Conservation (phyloP, 2,888 invertebrate species). For the Parnassius glacialis region DNA sequence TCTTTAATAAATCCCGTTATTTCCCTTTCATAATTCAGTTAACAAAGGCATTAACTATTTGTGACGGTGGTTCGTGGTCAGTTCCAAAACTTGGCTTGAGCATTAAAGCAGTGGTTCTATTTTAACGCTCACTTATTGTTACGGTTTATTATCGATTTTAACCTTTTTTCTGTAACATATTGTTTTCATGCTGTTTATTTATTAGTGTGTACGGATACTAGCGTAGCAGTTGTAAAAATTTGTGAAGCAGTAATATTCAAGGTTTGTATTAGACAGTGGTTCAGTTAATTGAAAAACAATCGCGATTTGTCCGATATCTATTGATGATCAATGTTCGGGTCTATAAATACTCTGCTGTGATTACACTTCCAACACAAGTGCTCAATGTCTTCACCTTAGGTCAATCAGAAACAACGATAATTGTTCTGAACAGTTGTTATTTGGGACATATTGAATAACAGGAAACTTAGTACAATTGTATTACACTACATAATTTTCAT, state of each 20-base stretch:
- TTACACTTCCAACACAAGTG: constrained; percentile 12
- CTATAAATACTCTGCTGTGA: constrained; percentile 22
- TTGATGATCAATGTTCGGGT: constrained; percentile 10
- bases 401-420: constrained; percentile 12
- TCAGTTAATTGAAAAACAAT: constrained; percentile 8
- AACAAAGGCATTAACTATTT: constrained; percentile 69
- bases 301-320: constrained; percentile 3
- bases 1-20: constrained; percentile 74
- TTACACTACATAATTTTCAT: no score
- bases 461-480: no score
- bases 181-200: constrained; percentile 73
- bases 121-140: constrained; percentile 55
- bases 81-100: constrained; percentile 47
- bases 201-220: constrained; percentile 62
- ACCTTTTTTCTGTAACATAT: constrained; percentile 54
- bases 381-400: constrained; percentile 6
- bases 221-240: constrained; percentile 62
- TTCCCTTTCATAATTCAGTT: constrained; percentile 72
- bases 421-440: not conserved
- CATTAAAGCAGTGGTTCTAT: constrained; percentile 50
- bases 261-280: constrained; percentile 51
- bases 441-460: no score
- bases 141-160: constrained; percentile 73
- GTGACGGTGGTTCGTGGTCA: constrained; percentile 50
- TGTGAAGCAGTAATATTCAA: constrained; percentile 68